Evolutionary conservation across 1,140 invertebrate species (phyloP).

Genomic region (Orius insidiosus): DNA sequence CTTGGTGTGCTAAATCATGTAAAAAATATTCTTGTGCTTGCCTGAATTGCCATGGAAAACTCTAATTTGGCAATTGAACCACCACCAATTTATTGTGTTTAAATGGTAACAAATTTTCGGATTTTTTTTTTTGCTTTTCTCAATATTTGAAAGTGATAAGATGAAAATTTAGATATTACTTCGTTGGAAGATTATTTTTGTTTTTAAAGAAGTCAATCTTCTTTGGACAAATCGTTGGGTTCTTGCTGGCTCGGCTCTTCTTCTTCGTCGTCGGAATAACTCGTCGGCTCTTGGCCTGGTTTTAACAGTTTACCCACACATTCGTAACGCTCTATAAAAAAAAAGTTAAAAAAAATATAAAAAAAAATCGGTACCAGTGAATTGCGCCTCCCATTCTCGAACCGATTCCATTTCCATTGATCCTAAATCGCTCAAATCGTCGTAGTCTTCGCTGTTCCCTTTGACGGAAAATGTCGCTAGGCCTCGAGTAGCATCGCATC

Average conservation of each 20-base stretch:
- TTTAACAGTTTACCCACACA: constrained; percentile 80
- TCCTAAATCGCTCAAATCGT: constrained; percentile 87
- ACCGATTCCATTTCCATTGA: constrained; percentile 73
- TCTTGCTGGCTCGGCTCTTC: constrained; percentile 36
- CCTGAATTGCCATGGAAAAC: too few relatives aligned
- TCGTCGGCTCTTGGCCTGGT: constrained; percentile 75
- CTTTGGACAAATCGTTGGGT: constrained; percentile 8
- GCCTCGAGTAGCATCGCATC: constrained; percentile 86
- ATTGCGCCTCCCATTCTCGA: constrained; percentile 91
- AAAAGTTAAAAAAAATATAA: constrained; percentile 10
- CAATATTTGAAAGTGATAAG: too few relatives aligned
- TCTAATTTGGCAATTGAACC: too few relatives aligned
- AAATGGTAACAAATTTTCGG: too few relatives aligned
- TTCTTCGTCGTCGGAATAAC: constrained; percentile 83
- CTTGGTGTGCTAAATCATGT: too few relatives aligned
- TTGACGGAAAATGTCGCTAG: constrained; percentile 85
- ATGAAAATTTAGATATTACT: too few relatives aligned
- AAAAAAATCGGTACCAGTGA: constrained; percentile 53
- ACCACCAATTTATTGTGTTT: too few relatives aligned
- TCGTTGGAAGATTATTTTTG: too few relatives aligned
- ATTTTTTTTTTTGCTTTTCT: too few relatives aligned
- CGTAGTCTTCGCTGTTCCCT: constrained; percentile 70
- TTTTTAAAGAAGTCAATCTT: too few relatives aligned
- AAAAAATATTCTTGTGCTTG: too few relatives aligned
- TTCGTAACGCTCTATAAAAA: constrained; percentile 78